Evolutionary conservation across 2,113 vertebrate species (phyloP).

Genomic region (Campylorhamphus procurvoides): DNA sequence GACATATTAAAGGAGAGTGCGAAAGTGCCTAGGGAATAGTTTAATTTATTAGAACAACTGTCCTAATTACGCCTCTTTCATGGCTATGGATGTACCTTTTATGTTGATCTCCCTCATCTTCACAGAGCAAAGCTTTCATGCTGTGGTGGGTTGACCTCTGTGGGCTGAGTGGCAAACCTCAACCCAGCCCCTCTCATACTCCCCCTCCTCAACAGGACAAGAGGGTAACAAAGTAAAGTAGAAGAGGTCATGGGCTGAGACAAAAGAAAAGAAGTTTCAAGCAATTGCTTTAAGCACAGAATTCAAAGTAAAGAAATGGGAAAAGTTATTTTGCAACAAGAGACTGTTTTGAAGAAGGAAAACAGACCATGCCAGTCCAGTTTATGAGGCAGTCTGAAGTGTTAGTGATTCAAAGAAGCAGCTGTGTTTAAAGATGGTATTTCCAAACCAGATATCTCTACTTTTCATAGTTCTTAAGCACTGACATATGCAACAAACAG

Average conservation of each 20-base stretch:
- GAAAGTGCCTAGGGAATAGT: background rate
- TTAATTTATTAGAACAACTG: constrained; percentile 27
- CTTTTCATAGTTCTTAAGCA: background rate
- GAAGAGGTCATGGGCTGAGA: background rate
- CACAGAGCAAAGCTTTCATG: background rate
- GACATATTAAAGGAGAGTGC: background rate
- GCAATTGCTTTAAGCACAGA: background rate
- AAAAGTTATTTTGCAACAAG: background rate
- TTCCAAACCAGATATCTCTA: background rate
- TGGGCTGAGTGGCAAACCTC: background rate
- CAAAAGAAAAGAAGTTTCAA: background rate
- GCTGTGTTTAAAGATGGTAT: background rate
- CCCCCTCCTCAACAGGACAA: background rate
- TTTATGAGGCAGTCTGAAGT: background rate
- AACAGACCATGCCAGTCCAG: background rate
- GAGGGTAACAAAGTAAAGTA: background rate
- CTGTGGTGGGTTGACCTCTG: background rate
- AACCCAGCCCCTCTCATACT: background rate
- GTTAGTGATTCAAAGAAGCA: background rate
- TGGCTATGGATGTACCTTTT: background rate
- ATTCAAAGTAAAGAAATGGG: background rate
- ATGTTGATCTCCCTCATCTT: background rate
- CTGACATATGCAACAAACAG: background rate
- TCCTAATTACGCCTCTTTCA: background rate
- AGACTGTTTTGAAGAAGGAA: background rate